These are phyloP conservation scores for Nibea albiflora DNA, from an alignment of 2,113 vertebrate genomes.

Conservation along the genomic window DNA sequence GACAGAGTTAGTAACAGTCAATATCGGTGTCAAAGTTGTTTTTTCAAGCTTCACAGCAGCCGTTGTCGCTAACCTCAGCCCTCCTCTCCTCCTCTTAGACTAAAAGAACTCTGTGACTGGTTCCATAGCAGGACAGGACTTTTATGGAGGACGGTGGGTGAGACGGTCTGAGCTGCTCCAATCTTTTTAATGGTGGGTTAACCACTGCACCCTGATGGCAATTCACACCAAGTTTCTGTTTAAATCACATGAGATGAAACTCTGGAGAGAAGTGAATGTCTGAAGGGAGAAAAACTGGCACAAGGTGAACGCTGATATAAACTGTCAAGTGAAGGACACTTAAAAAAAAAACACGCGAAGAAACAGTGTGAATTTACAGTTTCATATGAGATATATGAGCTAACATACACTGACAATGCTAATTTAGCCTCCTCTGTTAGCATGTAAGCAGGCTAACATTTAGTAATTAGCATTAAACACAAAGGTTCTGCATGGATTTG, in stretches of 20 bases:
- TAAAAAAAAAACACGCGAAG: no score
- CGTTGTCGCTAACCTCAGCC: neutral
- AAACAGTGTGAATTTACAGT: no score
- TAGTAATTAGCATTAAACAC: neutral
- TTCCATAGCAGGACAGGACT: neutral
- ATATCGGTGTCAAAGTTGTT: neutral
- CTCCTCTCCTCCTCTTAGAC: conserved; percentile 6
- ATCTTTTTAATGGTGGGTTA: neutral
- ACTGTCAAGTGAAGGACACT: neutral
- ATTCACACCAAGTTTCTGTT: neutral
- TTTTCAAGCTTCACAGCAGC: conserved; percentile 27
- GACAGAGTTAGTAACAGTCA: conserved; percentile 1
- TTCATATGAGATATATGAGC: no score
- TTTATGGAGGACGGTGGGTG: neutral
- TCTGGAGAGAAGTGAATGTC: neutral
- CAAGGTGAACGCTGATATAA: neutral
- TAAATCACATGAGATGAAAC: neutral
- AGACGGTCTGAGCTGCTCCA: neutral
- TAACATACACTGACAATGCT: neutral
- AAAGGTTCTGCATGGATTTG: neutral
- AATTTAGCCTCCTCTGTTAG: neutral
- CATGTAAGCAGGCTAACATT: neutral
- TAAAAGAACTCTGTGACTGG: neutral
- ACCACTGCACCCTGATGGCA: neutral
- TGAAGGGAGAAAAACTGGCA: neutral